phyloP scores from a whole-genome alignment of 2,113 vertebrate species.

The Platichthys flesus region DNA sequence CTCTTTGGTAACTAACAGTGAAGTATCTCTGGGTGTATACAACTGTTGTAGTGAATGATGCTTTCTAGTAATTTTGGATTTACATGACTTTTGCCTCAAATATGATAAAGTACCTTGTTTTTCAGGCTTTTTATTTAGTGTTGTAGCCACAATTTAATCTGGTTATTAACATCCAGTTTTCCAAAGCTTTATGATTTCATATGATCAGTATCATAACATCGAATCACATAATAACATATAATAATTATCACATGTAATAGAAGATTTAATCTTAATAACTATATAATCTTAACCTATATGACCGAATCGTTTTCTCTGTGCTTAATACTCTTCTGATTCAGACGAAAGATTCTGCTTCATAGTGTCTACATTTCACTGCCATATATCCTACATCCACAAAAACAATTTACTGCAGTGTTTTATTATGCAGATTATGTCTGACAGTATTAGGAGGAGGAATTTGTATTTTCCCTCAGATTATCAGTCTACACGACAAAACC shows the following conservation, averaged over 20 bases:
- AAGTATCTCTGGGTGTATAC: not conserved
- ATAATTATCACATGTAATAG: not conserved
- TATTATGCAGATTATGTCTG: slow-evolving; percentile 29
- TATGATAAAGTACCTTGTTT: too few relatives aligned
- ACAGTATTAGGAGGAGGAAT: slow-evolving; percentile 27
- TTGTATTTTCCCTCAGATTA: slow-evolving; percentile 48
- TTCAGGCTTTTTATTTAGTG: too few relatives aligned
- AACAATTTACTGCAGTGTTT: slow-evolving; percentile 3
- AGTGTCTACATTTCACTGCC: too few relatives aligned
- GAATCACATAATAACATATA: not conserved
- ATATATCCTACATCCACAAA: not conserved
- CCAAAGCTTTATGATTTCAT: not conserved
- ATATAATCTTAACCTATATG: too few relatives aligned
- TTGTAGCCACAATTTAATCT: too few relatives aligned
- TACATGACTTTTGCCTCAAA: not conserved
- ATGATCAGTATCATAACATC: not conserved
- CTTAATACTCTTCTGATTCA: not conserved
- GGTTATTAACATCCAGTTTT: too few relatives aligned
- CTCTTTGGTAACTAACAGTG: too few relatives aligned
- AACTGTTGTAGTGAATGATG: not conserved
- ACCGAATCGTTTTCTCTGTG: not conserved
- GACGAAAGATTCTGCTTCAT: too few relatives aligned
- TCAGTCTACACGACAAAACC: slow-evolving; percentile 30
- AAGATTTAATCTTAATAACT: not conserved
- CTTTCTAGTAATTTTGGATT: not conserved